Conservation (phyloP, 2,113 vertebrate species). For the Lichenostomus cassidix region DNA sequence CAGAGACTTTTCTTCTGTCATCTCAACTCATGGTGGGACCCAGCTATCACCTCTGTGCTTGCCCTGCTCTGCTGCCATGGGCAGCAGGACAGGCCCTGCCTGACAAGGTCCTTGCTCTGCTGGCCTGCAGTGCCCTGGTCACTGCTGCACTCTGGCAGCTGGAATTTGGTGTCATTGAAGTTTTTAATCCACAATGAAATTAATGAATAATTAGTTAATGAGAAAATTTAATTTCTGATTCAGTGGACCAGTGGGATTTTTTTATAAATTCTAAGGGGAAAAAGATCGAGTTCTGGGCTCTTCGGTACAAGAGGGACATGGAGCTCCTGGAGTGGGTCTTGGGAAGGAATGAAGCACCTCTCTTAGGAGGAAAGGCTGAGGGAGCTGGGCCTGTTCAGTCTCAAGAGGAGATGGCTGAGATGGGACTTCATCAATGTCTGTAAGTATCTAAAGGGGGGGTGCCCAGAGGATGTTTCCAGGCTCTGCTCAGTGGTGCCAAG, state of each 20-base stretch:
- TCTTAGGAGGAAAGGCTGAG: background rate
- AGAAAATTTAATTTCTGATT: background rate
- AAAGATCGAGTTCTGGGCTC: background rate
- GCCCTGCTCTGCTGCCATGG: background rate
- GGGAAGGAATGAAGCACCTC: background rate
- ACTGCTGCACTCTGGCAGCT: background rate
- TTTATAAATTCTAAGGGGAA: background rate
- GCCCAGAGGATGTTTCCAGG: background rate
- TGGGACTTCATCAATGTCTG: fast-evolving
- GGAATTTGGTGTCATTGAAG: background rate
- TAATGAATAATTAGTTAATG: background rate
- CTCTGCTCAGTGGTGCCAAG: background rate
- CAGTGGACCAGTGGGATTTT: background rate
- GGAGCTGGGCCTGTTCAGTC: background rate
- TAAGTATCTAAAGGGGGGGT: fast-evolving
- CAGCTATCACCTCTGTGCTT: background rate
- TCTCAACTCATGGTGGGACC: background rate
- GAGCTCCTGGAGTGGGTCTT: background rate
- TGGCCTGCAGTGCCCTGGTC: background rate
- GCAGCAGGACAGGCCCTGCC: background rate
- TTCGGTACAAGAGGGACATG: background rate
- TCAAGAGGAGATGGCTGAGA: background rate
- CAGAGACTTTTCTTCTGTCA: background rate
- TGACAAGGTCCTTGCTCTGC: background rate
- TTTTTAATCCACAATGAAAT: background rate